A percentile compares a stretch with the other conserved stretches of the same genome.
phyloP scores from a whole-genome alignment of 1,140 invertebrate species.

The Pararge aegeria region DNA sequence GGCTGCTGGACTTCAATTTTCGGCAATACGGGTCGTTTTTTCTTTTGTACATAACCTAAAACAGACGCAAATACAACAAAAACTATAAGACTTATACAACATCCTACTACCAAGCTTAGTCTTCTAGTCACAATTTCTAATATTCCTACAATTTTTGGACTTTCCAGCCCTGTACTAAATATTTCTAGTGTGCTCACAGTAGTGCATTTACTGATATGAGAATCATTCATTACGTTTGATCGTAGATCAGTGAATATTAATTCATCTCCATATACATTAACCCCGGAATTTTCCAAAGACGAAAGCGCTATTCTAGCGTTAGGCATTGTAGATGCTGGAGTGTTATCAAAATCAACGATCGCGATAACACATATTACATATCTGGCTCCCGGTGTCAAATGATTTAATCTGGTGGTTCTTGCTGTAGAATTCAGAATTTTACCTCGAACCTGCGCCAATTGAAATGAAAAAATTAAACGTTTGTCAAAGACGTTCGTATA shows the following conservation, averaged over 20 bases:
- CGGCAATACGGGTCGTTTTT: slow-evolving; percentile 87
- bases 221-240: slow-evolving; percentile 86
- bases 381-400: slow-evolving; percentile 86
- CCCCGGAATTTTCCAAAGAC: slow-evolving; percentile 69
- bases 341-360: slow-evolving; percentile 84
- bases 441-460: slow-evolving; percentile 82
- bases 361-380: slow-evolving; percentile 93
- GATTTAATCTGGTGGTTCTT: slow-evolving; percentile 86
- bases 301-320: slow-evolving; percentile 77
- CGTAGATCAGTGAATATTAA: slow-evolving; percentile 78
- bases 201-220: slow-evolving; percentile 87
- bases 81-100: slow-evolving; percentile 91
- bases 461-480: slow-evolving; percentile 6
- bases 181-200: slow-evolving; percentile 88
- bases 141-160: slow-evolving; percentile 82
- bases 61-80: slow-evolving; percentile 90
- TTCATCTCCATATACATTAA: slow-evolving; percentile 72
- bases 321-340: slow-evolving; percentile 56
- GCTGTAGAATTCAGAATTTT: slow-evolving; percentile 85
- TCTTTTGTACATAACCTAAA: slow-evolving; percentile 91
- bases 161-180: slow-evolving; percentile 83
- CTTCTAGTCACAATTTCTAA: slow-evolving; percentile 87
- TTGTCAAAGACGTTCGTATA: slow-evolving; percentile 22
- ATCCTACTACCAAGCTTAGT: slow-evolving; percentile 91
- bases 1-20: slow-evolving; percentile 84